Percentiles rank a stretch among this genome's conserved stretches.
These are phyloP conservation scores for Myiagra hebetior DNA, from an alignment of 2,113 vertebrate genomes.

Conservation along the genomic window DNA sequence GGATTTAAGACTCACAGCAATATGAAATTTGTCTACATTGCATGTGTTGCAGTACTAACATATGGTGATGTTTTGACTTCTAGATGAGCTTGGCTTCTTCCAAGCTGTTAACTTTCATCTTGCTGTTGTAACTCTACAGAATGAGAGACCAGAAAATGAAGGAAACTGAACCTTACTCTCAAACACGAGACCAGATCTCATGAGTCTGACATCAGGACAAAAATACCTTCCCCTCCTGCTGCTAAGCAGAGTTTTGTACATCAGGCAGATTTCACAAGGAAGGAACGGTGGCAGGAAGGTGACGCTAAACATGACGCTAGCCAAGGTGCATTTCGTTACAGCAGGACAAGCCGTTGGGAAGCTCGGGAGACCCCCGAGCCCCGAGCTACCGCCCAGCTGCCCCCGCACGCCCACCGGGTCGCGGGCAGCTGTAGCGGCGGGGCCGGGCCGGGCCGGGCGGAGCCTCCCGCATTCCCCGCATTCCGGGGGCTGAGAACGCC, in stretches of 20 bases:
- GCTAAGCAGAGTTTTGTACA: rapidly evolving
- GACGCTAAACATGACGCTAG: background rate
- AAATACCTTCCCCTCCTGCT: background rate
- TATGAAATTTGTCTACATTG: background rate
- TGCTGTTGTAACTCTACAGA: background rate
- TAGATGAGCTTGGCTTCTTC: background rate
- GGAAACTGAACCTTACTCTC: background rate
- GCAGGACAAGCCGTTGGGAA: background rate
- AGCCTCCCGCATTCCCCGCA: background rate
- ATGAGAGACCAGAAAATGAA: background rate
- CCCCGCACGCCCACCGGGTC: too few relatives aligned
- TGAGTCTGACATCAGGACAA: background rate
- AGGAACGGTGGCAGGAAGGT: background rate
- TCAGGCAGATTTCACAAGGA: background rate
- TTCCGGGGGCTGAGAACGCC: background rate
- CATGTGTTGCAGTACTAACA: background rate
- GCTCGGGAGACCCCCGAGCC: background rate
- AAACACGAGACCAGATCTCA: background rate
- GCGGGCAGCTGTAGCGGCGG: background rate
- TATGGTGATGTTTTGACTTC: slow-evolving; percentile 27
- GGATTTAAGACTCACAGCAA: background rate
- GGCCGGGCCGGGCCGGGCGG: background rate
- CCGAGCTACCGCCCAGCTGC: rapidly evolving
- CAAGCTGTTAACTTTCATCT: slow-evolving; percentile 29
- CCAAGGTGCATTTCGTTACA: rapidly evolving